phyloP scores from a whole-genome alignment of 2,888 invertebrate genomes.

The Iphiclides podalirius region DNA sequence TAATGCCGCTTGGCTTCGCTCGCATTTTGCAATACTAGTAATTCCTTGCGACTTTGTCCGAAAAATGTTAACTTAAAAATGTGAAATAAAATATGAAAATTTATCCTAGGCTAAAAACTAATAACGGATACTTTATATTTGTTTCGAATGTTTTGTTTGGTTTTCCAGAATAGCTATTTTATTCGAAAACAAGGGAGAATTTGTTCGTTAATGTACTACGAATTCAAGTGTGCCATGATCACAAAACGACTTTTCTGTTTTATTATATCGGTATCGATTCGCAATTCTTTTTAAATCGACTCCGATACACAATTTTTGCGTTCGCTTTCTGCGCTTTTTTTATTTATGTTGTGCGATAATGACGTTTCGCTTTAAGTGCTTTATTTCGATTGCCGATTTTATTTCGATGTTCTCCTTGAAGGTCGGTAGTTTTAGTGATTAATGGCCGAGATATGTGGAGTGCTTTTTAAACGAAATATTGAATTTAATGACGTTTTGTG shows the following conservation, averaged over 20 bases:
- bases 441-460: slow-evolving; percentile 77
- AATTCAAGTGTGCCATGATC: slow-evolving; percentile 6
- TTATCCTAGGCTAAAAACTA: background rate
- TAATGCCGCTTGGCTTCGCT: slow-evolving; percentile 75
- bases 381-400: slow-evolving; percentile 80
- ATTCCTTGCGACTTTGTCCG: slow-evolving; percentile 33
- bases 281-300: slow-evolving; percentile 77
- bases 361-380: slow-evolving; percentile 80
- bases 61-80: background rate
- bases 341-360: slow-evolving; percentile 80
- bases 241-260: slow-evolving; percentile 8
- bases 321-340: slow-evolving; percentile 72
- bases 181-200: background rate
- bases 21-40: slow-evolving; percentile 77
- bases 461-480: slow-evolving; percentile 79
- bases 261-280: slow-evolving; percentile 39
- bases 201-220: background rate
- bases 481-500: slow-evolving; percentile 78
- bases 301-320: slow-evolving; percentile 79
- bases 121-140: no score
- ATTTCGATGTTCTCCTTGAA: slow-evolving; percentile 77
- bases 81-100: background rate
- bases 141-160: no score
- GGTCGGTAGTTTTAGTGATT: slow-evolving; percentile 79
- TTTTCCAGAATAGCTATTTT: background rate